A percentile compares a stretch with the other conserved stretches of the same genome.
Evolutionary conservation across 2,113 vertebrate species (phyloP).

Genomic region (Lycaon pictus): DNA sequence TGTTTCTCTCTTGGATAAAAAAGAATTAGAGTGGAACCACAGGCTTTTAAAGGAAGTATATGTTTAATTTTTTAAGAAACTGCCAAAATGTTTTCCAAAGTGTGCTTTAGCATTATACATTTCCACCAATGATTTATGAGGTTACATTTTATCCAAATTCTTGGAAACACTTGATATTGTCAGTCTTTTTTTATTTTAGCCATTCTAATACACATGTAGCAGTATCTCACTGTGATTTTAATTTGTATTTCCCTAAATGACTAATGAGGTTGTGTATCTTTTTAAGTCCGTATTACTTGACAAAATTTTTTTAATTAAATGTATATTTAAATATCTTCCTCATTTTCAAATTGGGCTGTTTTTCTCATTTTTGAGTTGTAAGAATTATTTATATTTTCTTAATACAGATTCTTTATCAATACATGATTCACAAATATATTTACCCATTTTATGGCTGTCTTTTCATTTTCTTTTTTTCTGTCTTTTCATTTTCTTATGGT

Average conservation of each 20-base stretch:
- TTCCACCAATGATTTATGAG: background rate
- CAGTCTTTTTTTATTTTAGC: background rate
- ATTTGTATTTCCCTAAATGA: background rate
- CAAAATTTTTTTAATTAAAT: background rate
- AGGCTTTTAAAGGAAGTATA: background rate
- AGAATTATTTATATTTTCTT: background rate
- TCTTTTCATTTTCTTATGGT: background rate
- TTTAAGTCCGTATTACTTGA: background rate
- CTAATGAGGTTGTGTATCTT: background rate
- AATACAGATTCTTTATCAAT: background rate
- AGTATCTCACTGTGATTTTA: background rate
- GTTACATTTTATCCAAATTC: background rate
- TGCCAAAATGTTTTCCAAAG: slow-evolving; percentile 2
- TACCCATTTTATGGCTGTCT: background rate
- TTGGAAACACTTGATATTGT: background rate
- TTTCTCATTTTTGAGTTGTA: background rate
- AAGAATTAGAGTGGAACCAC: background rate
- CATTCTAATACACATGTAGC: background rate
- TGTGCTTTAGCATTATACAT: background rate
- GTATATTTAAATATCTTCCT: background rate
- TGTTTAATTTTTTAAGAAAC: slow-evolving; percentile 20
- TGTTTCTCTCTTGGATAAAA: background rate
- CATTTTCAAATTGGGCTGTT: background rate
- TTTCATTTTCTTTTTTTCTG: slow-evolving; percentile 11
- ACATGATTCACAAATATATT: background rate